phyloP scores from a whole-genome alignment of 2,888 invertebrate genomes.

The Margaritifera margaritifera region DNA sequence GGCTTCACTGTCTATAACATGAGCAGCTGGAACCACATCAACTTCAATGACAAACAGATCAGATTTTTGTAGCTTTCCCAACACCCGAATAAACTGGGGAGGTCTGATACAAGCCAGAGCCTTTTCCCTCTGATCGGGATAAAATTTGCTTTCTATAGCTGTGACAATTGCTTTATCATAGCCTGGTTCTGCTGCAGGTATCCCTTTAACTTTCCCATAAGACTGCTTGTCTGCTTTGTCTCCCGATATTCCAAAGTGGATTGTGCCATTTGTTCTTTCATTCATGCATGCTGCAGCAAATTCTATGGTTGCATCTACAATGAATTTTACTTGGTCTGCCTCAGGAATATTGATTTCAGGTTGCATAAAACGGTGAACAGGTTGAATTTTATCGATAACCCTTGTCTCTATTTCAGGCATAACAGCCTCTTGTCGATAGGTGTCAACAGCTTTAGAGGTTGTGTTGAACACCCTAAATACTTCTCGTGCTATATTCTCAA shows the following conservation, averaged over 20 bases:
- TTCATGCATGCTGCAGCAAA: constrained; percentile 37
- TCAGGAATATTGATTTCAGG: neutral
- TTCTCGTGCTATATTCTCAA: constrained; percentile 4
- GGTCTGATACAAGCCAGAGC: constrained; percentile 27
- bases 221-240: constrained; percentile 1
- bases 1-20: constrained; percentile 1
- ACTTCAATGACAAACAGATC: constrained; percentile 10
- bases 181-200: constrained; percentile 5
- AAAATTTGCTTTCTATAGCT: constrained; percentile 22
- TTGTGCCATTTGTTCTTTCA: constrained; percentile 35
- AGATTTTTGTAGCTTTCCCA: neutral
- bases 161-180: constrained; percentile 15
- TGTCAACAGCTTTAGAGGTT: constrained; percentile 1
- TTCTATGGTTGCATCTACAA: constrained; percentile 10
- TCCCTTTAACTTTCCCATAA: constrained; percentile 22
- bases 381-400: constrained; percentile 12
- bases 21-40: constrained; percentile 13
- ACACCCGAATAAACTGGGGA: constrained; percentile 29
- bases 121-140: constrained; percentile 21
- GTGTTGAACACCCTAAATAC: constrained; percentile 14
- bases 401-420: constrained; percentile 3
- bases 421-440: constrained; percentile 6
- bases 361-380: constrained; percentile 12
- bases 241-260: constrained; percentile 31
- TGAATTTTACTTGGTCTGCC: neutral